These are phyloP conservation scores for Astreopora myriophthalma DNA, from an alignment of 64 coral and sea anemone species.

Conservation along the genomic window DNA sequence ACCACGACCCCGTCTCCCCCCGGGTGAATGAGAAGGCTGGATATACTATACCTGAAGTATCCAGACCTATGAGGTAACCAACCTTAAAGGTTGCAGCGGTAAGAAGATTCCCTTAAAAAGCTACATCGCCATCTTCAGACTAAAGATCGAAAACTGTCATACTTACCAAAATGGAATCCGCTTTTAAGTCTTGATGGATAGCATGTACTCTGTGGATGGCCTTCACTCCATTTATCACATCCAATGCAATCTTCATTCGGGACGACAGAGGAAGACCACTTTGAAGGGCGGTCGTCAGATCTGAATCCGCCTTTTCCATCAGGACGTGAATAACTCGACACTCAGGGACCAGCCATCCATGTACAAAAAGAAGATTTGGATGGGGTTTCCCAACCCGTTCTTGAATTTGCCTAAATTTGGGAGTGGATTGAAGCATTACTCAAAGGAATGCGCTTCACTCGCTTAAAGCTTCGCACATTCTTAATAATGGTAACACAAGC, in stretches of 20 bases:
- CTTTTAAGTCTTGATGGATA: conserved; percentile 52
- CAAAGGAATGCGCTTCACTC: too few relatives aligned
- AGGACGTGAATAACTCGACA: conserved; percentile 1
- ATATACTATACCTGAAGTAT: too few relatives aligned
- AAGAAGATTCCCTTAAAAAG: too few relatives aligned
- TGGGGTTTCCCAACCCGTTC: neutral
- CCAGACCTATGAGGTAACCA: too few relatives aligned
- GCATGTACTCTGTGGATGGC: conserved; percentile 1
- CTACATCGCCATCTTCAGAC: too few relatives aligned
- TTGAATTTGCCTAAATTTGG: neutral
- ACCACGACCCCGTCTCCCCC: too few relatives aligned
- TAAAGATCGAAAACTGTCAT: too few relatives aligned
- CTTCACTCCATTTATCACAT: conserved; percentile 39
- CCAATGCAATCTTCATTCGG: conserved; percentile 12
- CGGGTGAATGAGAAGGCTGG: too few relatives aligned
- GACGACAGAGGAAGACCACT: neutral
- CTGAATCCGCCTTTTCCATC: conserved; percentile 7
- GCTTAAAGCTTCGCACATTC: too few relatives aligned
- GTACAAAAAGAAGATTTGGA: conserved; percentile 17
- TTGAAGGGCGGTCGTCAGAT: conserved; percentile 4
- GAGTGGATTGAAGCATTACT: too few relatives aligned
- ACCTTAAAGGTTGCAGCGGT: too few relatives aligned
- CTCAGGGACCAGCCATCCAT: conserved; percentile 7
- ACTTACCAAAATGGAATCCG: conserved; percentile 52
- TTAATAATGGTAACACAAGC: too few relatives aligned